phyloP scores from a whole-genome alignment of 2,797 vertebrate genomes.

The Buceros bicornis region DNA sequence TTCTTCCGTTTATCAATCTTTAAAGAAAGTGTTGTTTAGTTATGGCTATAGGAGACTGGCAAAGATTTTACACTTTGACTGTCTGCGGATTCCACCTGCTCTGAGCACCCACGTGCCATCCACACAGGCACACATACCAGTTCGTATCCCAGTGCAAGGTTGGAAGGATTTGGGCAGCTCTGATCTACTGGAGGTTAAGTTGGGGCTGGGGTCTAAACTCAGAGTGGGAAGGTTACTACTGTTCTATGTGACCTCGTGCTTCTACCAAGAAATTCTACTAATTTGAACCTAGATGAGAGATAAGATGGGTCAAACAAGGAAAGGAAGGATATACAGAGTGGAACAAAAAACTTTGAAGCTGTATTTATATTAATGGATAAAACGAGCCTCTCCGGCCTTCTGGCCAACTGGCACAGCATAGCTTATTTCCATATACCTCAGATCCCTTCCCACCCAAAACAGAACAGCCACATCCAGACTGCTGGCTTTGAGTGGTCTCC shows the following conservation, averaged over 20 bases:
- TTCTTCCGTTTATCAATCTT: neutral
- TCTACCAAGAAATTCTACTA: neutral
- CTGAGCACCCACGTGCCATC: neutral
- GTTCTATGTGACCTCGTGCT: neutral
- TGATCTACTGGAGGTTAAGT: neutral
- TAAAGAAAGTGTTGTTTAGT: neutral
- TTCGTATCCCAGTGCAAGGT: neutral
- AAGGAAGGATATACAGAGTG: neutral
- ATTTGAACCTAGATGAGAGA: neutral
- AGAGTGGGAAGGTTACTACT: neutral
- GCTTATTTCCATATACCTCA: neutral
- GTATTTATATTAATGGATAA: neutral
- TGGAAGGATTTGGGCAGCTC: neutral
- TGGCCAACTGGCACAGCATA: neutral
- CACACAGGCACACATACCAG: fast-evolving
- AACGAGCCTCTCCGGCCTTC: neutral
- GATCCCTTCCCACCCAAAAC: neutral
- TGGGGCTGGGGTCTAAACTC: neutral
- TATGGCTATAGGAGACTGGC: neutral
- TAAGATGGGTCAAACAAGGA: neutral
- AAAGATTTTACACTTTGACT: neutral
- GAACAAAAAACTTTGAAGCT: neutral
- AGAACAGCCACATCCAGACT: neutral
- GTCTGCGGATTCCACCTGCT: neutral
- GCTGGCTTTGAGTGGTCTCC: neutral